Evolutionary conservation across 1,140 invertebrate genomes (phyloP).

Genomic region (Papilio polyxenes): DNA sequence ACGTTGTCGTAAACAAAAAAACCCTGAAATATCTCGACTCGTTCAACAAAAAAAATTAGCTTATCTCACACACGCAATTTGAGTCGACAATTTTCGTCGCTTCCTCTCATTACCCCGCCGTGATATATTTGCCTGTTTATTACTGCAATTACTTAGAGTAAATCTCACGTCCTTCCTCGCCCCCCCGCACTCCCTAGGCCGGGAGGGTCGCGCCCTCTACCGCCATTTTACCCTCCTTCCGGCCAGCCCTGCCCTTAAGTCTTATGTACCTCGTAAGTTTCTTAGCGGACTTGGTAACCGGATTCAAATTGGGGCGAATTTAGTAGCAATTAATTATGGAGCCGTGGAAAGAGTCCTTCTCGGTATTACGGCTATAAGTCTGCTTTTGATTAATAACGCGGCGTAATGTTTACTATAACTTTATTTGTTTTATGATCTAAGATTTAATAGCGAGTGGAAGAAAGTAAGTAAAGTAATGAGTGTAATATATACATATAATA

Average conservation of each 20-base stretch:
- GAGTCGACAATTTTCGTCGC: constrained; percentile 76
- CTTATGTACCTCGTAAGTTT: constrained; percentile 80
- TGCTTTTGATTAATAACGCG: constrained; percentile 4
- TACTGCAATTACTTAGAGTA: constrained; percentile 82
- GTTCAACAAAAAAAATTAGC: constrained; percentile 70
- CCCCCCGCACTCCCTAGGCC: constrained; percentile 50
- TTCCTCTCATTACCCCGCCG: constrained; percentile 79
- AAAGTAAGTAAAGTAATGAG: neutral
- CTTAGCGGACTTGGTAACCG: constrained; percentile 79
- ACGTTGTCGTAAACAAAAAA: constrained; percentile 56
- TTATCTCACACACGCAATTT: constrained; percentile 81
- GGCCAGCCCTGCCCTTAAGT: constrained; percentile 78
- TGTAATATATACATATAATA: too few species aligned
- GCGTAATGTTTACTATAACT: neutral
- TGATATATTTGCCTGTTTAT: constrained; percentile 81
- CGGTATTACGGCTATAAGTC: constrained; percentile 49
- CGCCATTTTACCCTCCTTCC: constrained; percentile 78
- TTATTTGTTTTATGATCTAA: neutral
- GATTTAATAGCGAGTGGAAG: neutral
- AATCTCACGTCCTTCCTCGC: constrained; percentile 80
- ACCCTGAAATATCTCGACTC: constrained; percentile 52
- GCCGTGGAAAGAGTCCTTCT: constrained; percentile 65
- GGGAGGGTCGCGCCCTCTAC: constrained; percentile 74
- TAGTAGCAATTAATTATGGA: constrained; percentile 81
- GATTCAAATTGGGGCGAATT: constrained; percentile 80